Base-by-base conservation (phyloP, 2,888 invertebrate genomes). In the Carterocephalus palaemon region DNA sequence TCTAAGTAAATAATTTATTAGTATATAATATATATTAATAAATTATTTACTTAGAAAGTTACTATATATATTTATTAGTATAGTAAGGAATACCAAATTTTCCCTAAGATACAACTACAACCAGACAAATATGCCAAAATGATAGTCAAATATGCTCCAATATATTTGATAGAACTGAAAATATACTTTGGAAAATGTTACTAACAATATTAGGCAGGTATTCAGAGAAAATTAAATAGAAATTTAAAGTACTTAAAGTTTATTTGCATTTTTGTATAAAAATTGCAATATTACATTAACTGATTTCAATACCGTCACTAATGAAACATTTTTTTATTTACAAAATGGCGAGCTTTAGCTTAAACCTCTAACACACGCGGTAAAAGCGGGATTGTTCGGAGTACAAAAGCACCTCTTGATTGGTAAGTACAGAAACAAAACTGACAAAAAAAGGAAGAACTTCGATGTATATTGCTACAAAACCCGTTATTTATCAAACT, bases 191-290 rank as follows among this genome's bases (percentile, higher is more conserved):
- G n/a, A n/a, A n/a, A n/a, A n/a, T n/a, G n/a, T n/a, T n/a, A n/a
- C n/a, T n/a, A n/a, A n/a, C n/a, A n/a, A n/a, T n/a, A n/a, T n/a
- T n/a, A n/a, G n/a, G n/a, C n/a, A 9, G 24, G 24, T 2, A 2
- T 12, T 1, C 8, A 12, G 10, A 6, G 4, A 37, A 47, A 49
- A 48, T 41, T 28, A 57, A 55, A 48, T 47, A 49, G 57, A 39
- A 49, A 24, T 32, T 51, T 55, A 58, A n/a, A n/a, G n/a, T 56
- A 63, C 71, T 78, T 79, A 82, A 67, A 67, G 64, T 83, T 82
- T 83, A 83, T 78, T 83, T 77, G 75, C 75, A 76, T 70, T 81
- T 79, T 84, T 82, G 82, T 86, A 86, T 84, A 85, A 85, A 85
- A 85, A 79, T 80, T 79, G 83, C 75, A 75, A 75, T 81, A 72